Percentiles rank a stretch among this genome's conserved stretches.
These are phyloP conservation scores for Palloptera scutellata DNA, from an alignment of 2,888 invertebrate species.

Conservation along the genomic window DNA sequence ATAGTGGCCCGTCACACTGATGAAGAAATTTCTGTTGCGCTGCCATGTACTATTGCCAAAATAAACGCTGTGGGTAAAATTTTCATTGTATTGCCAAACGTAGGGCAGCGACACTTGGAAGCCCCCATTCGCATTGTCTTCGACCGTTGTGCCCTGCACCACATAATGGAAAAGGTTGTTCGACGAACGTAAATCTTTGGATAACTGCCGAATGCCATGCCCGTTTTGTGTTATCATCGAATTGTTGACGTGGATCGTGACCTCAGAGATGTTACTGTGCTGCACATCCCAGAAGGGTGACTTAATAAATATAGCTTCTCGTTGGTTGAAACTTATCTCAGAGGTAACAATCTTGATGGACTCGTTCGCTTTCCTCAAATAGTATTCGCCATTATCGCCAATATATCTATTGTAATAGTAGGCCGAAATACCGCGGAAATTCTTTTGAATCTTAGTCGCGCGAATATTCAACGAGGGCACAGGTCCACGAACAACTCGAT, in stretches of 20 bases:
- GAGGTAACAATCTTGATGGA: conserved; percentile 81
- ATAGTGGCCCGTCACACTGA: conserved; percentile 92
- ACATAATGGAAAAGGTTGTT: conserved; percentile 98
- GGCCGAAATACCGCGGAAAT: conserved; percentile 81
- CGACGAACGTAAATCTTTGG: conserved; percentile 91
- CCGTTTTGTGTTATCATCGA: conserved; percentile 88
- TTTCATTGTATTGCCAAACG: conserved; percentile 94
- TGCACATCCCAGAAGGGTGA: conserved; percentile 88
- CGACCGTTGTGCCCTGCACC: conserved; percentile 84
- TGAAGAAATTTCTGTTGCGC: conserved; percentile 83
- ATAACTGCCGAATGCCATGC: conserved; percentile 86
- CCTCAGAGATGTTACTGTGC: conserved; percentile 86
- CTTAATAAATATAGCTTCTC: conserved; percentile 82
- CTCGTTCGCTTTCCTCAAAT: conserved; percentile 87
- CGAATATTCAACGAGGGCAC: conserved; percentile 78
- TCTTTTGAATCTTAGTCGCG: conserved; percentile 80
- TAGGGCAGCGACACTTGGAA: conserved; percentile 90
- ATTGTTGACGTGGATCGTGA: conserved; percentile 87
- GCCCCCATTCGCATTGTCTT: conserved; percentile 85
- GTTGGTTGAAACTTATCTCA: conserved; percentile 80
- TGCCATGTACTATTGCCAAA: conserved; percentile 89
- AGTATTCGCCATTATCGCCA: conserved; percentile 86
- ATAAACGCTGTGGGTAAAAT: conserved; percentile 89
- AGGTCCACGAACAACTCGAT: conserved; percentile 79
- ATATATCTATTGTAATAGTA: conserved; percentile 89